Conservation (phyloP, 2,113 vertebrate genomes). For the Bubo blakistoni region DNA sequence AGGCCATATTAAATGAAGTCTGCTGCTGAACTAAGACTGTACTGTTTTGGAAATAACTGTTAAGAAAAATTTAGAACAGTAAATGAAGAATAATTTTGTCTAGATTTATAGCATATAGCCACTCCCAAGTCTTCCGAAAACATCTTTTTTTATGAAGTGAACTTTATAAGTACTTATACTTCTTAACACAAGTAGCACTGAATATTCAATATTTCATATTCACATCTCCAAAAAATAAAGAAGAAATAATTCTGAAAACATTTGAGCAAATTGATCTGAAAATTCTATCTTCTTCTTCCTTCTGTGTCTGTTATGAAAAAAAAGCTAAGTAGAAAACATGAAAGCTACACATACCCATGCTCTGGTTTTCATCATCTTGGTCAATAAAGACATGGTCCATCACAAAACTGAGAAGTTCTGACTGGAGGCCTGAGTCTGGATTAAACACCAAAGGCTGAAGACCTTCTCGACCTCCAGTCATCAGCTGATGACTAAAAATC, state of each 20-base stretch:
- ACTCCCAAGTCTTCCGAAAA: not conserved
- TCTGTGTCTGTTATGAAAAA: not conserved
- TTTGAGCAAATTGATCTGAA: not conserved
- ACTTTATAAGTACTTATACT: not conserved
- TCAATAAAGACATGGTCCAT: slow-evolving; percentile 99
- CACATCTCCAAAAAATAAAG: not conserved
- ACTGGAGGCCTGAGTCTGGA: slow-evolving; percentile 92
- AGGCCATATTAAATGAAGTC: not conserved
- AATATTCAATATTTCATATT: not conserved
- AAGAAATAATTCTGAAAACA: not conserved
- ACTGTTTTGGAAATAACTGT: not conserved
- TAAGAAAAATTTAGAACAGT: not conserved
- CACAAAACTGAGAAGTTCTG: slow-evolving; percentile 95
- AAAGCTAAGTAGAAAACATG: not conserved
- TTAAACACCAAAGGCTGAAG: slow-evolving; percentile 96
- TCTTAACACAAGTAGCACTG: not conserved
- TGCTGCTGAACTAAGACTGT: not conserved
- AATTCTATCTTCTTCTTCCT: not conserved
- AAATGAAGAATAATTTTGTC: not conserved
- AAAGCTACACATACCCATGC: slow-evolving; percentile 86
- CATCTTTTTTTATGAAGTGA: not conserved
- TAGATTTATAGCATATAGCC: not conserved
- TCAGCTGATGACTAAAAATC: slow-evolving; percentile 98
- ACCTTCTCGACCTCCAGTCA: slow-evolving; percentile 88
- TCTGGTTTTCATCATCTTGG: slow-evolving; percentile 98